phyloP scores from a whole-genome alignment of 2,888 invertebrate species.

The Aphidoletes aphidimyza region DNA sequence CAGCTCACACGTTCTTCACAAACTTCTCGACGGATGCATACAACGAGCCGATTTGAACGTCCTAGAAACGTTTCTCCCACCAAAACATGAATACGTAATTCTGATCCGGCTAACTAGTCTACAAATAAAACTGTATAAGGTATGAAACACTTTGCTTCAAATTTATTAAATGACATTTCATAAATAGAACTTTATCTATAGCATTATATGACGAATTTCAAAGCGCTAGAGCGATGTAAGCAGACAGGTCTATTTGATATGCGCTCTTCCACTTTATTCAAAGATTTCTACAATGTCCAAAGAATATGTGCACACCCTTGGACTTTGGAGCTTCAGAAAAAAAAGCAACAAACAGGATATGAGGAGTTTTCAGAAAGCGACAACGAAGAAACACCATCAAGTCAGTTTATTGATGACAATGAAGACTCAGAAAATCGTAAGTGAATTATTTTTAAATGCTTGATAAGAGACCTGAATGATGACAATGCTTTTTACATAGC shows the following conservation, averaged over 20 bases:
- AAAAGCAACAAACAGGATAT: background rate
- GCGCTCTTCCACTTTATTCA: background rate
- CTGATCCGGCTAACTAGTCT: background rate
- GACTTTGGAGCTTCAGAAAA: background rate
- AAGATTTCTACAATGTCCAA: background rate
- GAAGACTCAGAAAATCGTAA: too few species aligned
- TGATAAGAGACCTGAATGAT: too few species aligned
- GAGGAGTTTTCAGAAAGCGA: background rate
- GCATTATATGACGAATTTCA: too few species aligned
- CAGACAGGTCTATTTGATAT: too few species aligned
- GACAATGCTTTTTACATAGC: too few species aligned
- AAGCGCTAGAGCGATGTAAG: too few species aligned
- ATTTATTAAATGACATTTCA: too few species aligned
- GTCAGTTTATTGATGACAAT: too few species aligned
- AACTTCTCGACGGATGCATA: background rate
- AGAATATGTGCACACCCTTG: background rate
- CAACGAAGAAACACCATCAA: background rate
- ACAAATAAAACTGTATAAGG: background rate
- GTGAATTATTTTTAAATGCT: too few species aligned
- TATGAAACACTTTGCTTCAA: background rate
- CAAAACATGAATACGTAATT: background rate
- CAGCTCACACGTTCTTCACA: background rate
- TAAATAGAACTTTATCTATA: too few species aligned
- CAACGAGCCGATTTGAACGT: background rate
- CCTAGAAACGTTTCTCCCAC: background rate